Base-by-base conservation (phyloP, 1,140 invertebrate genomes). In the Megalopta genalis region DNA sequence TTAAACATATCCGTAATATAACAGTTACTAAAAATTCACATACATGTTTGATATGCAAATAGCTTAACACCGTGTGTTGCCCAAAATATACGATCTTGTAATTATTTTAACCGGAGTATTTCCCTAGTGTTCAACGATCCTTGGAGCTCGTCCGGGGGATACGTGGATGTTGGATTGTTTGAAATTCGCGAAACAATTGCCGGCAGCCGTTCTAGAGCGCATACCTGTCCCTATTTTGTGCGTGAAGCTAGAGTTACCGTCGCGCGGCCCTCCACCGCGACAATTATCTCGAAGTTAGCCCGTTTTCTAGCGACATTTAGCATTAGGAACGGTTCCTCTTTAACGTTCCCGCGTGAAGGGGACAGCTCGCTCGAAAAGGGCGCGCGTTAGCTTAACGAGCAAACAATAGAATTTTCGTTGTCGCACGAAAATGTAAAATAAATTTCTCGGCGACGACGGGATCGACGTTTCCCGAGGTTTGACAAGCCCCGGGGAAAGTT, bases 111-210 rank as follows among this genome's bases (percentile, higher is more conserved):
- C n/a, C 39, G 23, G 5, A 49, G 10, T 39, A n/a, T 5, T 46
- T 37, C 16, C 32, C n/a, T 18, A 12, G 18, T 18, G 39, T 66
- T 74, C 16, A 65, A 4, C 21, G 21, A 42, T 21, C 4, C n/a
- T 39, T 32, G 42, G 25, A 18, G 14, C 42, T 49, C 39, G 25
- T 21, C 46, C 25, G 39, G 10, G 42, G n/a, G 39, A 66, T 62
- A 74, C 46, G 9, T 42, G 39, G 12, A 76, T 42, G 46, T 14
- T 42, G 46, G 63, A 66, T 75, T 59, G 73, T 66, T 59, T 46
- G 73, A 68, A 76, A 60, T 68, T 76, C 62, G 16, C 52, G 54
- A 76, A 67, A 68, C 64, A 68, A 76, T 68, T 68, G 42, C 73
- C 63, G 12, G 12, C 0, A 59, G 16, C 32, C 14, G 37, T 46